These are phyloP conservation scores for Lineus longissimus DNA, from an alignment of 1,140 invertebrate species.

Conservation along the genomic window DNA sequence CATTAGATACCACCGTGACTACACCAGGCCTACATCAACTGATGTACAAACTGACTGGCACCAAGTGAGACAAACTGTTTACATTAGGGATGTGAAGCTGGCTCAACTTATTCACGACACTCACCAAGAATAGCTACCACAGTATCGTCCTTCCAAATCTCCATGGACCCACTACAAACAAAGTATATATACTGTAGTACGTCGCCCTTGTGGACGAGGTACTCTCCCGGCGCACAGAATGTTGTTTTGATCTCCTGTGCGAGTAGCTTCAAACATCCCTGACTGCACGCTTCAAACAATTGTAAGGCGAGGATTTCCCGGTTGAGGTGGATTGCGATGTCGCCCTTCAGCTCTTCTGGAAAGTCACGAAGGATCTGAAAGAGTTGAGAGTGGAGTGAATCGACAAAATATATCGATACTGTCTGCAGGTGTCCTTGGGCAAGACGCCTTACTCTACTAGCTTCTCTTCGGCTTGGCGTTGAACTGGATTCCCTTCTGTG, in stretches of 20 bases:
- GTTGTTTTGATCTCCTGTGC: slow-evolving; percentile 41
- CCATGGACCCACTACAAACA: slow-evolving; percentile 50
- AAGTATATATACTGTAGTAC: slow-evolving; percentile 50
- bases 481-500: no score
- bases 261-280: slow-evolving; percentile 43
- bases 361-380: slow-evolving; percentile 91
- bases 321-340: slow-evolving; percentile 92
- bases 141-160: slow-evolving; percentile 48
- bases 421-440: background rate
- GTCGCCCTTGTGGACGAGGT: slow-evolving; percentile 48
- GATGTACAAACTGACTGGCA: no score
- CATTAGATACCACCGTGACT: no score
- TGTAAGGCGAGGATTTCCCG: slow-evolving; percentile 88
- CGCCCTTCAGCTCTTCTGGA: slow-evolving; percentile 89
- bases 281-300: slow-evolving; percentile 80
- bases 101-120: no score
- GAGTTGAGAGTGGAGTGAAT: slow-evolving; percentile 19
- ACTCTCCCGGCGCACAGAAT: slow-evolving; percentile 51
- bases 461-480: background rate
- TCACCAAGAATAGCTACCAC: slow-evolving; percentile 52
- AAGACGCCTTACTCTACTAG: background rate
- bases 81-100: no score
- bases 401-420: background rate
- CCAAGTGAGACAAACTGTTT: no score
- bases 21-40: no score